Base-by-base conservation (phyloP, 2,888 invertebrate species). In the Theretra japonica region DNA sequence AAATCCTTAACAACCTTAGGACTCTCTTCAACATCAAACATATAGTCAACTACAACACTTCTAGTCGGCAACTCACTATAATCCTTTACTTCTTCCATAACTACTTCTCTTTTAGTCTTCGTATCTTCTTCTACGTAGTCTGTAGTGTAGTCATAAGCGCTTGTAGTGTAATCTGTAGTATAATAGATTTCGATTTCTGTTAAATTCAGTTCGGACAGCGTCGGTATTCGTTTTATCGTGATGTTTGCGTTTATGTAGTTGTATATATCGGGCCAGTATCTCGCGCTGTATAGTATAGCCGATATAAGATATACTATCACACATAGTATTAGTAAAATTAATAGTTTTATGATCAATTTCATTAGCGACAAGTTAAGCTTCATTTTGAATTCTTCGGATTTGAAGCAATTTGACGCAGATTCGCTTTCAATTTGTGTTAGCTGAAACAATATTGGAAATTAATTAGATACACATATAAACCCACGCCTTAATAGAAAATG, bases 211-310 rank as follows among this genome's bases (percentile, higher is more conserved):
- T 94, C 93, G 0, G 90, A 89, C 75, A 93, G 76, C 1, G 89
- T 92, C 0, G 91, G 90, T 75, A 94, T 93, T 50, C 88, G 82
- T 77, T 88, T 91, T 56, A 94, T 93, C 0, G 93, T 94, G 41
- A 94, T 90, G 75, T 94, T 93, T 0, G 90, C 88, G 58, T 90
- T 89, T 15, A 92, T 82, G 72, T 93, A 94, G 72, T 88, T 92
- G 62, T 94, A 88, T 0, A 93, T 77, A 76, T 94, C 94, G 0
- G 90, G 90, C 94, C 93, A 94, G 74, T 91, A 94, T 73, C 84
- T 86, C 0, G 84, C 81, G 78, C 92, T 93, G 73, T 92, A 94
- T 19, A 94, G 70, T 56, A 91, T 79, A 0, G 85, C 76, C 23
- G 90, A 86, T 82, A 94, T 82, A 19, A 94, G 75, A 23, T 88